phyloP scores from a whole-genome alignment of 2,113 vertebrate species.

The Tricholaema leucomelas region DNA sequence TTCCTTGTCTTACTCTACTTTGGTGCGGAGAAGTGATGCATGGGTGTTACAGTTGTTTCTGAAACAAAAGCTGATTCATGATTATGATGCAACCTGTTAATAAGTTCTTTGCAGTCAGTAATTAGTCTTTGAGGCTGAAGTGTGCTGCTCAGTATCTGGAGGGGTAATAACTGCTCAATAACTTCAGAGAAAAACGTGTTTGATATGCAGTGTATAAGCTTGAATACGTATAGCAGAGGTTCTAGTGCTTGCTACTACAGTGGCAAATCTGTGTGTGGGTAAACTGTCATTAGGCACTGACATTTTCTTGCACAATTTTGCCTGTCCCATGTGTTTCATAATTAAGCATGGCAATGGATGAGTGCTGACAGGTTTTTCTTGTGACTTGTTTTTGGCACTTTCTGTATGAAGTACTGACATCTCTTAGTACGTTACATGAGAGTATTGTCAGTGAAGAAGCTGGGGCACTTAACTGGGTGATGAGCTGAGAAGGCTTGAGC shows the following conservation, averaged over 20 bases:
- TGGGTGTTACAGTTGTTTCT: background rate
- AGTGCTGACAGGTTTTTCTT: background rate
- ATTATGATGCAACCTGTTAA: background rate
- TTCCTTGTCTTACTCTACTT: background rate
- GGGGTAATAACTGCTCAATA: no score
- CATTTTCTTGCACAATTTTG: background rate
- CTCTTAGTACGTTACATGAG: rapidly evolving
- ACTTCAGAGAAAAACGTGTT: background rate
- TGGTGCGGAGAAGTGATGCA: background rate
- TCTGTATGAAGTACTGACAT: background rate
- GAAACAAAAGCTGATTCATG: background rate
- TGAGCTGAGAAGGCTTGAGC: background rate
- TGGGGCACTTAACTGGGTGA: background rate
- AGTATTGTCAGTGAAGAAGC: background rate
- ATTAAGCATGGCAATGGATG: background rate
- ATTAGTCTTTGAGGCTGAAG: background rate
- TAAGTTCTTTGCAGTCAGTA: background rate
- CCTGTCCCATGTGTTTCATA: background rate
- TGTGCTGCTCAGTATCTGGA: background rate
- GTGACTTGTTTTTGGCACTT: background rate
- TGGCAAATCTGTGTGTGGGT: background rate
- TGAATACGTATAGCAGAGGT: background rate
- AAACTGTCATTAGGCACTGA: background rate
- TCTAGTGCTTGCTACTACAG: background rate
- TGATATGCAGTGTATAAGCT: background rate